These are phyloP conservation scores for Rambutsinella grinnellia DNA, from an alignment of 2,888 invertebrate species.

Conservation along the genomic window DNA sequence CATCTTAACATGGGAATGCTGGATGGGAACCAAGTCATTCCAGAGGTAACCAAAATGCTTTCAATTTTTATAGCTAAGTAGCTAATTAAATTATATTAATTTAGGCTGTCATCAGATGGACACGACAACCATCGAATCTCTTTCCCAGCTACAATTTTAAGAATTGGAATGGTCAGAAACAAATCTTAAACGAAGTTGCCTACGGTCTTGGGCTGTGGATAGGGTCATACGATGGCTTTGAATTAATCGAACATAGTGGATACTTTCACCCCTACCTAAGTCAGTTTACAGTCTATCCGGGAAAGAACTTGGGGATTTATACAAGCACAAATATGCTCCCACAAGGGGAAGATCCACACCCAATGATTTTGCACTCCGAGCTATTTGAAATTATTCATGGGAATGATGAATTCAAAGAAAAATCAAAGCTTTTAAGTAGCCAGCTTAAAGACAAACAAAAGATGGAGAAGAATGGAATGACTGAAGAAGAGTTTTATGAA, in stretches of 20 bases:
- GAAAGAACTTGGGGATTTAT: slow-evolving; percentile 29
- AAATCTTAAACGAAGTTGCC: not conserved
- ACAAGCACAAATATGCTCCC: slow-evolving; percentile 22
- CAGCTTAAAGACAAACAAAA: not conserved
- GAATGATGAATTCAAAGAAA: no score
- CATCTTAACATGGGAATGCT: slow-evolving; percentile 45
- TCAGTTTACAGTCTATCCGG: slow-evolving; percentile 31
- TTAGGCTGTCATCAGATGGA: no score
- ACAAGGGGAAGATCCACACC: not conserved
- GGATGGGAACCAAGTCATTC: slow-evolving; percentile 48
- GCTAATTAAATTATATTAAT: no score
- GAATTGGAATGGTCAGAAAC: no score
- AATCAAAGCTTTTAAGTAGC: not conserved
- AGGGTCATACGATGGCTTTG: slow-evolving; percentile 23
- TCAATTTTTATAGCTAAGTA: no score
- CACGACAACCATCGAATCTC: no score
- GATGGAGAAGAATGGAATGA: not conserved
- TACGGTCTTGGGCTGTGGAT: slow-evolving; percentile 18
- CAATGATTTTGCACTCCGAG: not conserved
- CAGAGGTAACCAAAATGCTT: no score
- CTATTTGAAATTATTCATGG: slow-evolving; percentile 22
- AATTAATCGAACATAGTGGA: slow-evolving; percentile 33
- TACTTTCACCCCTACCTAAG: slow-evolving; percentile 32
- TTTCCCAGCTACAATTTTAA: not conserved
- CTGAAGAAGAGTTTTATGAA: no score